Base-by-base conservation (phyloP, 1,140 invertebrate genomes). In the Trachelipus rathkii region DNA sequence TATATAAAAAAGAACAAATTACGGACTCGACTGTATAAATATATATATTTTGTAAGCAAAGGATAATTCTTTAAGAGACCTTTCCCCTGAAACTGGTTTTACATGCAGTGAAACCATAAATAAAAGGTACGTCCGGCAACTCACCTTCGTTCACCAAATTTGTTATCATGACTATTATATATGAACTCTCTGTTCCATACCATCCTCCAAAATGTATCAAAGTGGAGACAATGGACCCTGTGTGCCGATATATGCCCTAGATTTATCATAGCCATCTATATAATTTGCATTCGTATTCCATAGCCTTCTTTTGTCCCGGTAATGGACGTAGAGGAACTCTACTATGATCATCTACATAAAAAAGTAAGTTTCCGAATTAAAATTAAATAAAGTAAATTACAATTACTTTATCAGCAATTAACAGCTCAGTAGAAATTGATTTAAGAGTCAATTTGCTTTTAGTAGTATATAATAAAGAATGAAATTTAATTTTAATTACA, bases 91-190 rank as follows among this genome's bases (percentile, higher is more conserved):
- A 33, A 33, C 6, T 33, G 33, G 33, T 33, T 33, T 33, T 33
- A 33, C 33, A 33, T 33, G 33, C 33, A 33, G 33, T 33, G 33
- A 33, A 33, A 33, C 33, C 33, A 33, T n/a, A 33, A 33, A 33
- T 33, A 33, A 33, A n/a, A 33, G 33, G 2, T 3, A 33, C 33
- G 6, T 33, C 33, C 6, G n/a, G 6, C 74, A 72, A 87, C 89
- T 88, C 87, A 95, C 93, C 84, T 95, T 75, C 95, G 88, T 87
- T 97, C 70, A 96, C 92, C 43, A 97, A 88, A 88, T 97, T 97
- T 68, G 96, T 98, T 77, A 97, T 97, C 96, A 98, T 98, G 76
- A 98, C 95, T 82, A 98, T 92, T 15, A 97, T 95, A n/a, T n/a
- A 79, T 91, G 91, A 74, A 96, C 94, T 45, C 93, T 89, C 85